Evolutionary conservation across 2,113 vertebrate genomes (phyloP).

Genomic region (Meleagris gallopavo): DNA sequence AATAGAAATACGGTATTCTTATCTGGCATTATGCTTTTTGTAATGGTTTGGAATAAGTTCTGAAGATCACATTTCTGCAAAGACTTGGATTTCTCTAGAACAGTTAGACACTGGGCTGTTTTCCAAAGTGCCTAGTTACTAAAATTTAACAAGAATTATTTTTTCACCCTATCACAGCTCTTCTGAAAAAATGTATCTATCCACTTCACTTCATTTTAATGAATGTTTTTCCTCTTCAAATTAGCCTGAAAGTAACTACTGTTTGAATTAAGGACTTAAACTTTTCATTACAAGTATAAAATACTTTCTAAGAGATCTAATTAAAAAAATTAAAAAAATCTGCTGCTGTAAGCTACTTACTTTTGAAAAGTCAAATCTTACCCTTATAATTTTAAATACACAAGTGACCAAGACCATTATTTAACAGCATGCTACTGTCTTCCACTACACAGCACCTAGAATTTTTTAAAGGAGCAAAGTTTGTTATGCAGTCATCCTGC

Average conservation of each 20-base stretch:
- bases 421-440: background rate
- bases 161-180: background rate
- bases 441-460: fast-evolving
- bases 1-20: background rate
- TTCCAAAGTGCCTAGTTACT: background rate
- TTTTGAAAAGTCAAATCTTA: background rate
- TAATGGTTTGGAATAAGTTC: background rate
- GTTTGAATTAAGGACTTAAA: background rate
- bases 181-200: background rate
- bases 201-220: background rate
- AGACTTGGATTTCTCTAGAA: background rate
- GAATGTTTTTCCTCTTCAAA: background rate
- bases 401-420: background rate
- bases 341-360: background rate
- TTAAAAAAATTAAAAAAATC: background rate
- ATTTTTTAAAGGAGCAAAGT: background rate
- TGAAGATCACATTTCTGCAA: background rate
- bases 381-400: background rate
- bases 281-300: background rate
- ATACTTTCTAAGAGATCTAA: background rate
- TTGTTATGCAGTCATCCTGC: background rate
- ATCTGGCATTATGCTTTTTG: background rate
- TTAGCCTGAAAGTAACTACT: background rate
- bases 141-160: background rate
- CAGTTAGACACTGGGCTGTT: background rate